Base-by-base conservation (phyloP, 2,888 invertebrate genomes). In the Lithophane ornitopus region DNA sequence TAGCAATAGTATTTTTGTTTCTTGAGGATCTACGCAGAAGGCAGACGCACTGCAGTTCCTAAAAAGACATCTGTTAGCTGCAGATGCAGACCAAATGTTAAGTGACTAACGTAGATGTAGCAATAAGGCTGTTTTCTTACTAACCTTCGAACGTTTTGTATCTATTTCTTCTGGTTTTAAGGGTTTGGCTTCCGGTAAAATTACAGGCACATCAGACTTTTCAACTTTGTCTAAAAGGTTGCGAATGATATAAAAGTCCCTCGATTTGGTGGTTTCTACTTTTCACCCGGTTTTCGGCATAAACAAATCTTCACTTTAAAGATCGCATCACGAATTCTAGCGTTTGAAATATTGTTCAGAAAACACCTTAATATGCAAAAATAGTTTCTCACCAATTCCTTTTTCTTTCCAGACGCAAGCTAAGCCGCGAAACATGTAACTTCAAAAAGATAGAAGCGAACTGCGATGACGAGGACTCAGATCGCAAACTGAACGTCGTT, bases 401-500 rank as follows among this genome's bases (percentile, higher is more conserved):
- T n/a, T 39, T n/a, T 28, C 3, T 58, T 90, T 89, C 0, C 92
- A 96, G 96, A 89, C 92, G 97, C 49, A 96, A 96, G 85, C 90
- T 96, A 46, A 97, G 96, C 92, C 95, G 96, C 75, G 97, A 96
- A 84, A 93, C 92, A 84, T 96, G 96, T 92, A 96, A 96, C 92
- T 94, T 90, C 91, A 96, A 96, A 84, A 96, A 97, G 85, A 87
- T 96, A 70, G 96, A 96, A 90, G 92, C 95, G 8, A 96, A 95
- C 91, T 93, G 94, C 88, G 96, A 95, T 83, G 92, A 93, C 49
- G 92, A 94, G 28, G 86, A 91, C 46, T 82, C 73, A 56, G 92
- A 93, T 58, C 93, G 94, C 91, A 93, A 93, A 89, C 93, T 96
- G 81, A 97, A 97, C 94, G 96, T 98, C 84, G 97, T 97, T 85